Conservation (phyloP, 2,113 vertebrate genomes). For the Opisthocomus hoazin region DNA sequence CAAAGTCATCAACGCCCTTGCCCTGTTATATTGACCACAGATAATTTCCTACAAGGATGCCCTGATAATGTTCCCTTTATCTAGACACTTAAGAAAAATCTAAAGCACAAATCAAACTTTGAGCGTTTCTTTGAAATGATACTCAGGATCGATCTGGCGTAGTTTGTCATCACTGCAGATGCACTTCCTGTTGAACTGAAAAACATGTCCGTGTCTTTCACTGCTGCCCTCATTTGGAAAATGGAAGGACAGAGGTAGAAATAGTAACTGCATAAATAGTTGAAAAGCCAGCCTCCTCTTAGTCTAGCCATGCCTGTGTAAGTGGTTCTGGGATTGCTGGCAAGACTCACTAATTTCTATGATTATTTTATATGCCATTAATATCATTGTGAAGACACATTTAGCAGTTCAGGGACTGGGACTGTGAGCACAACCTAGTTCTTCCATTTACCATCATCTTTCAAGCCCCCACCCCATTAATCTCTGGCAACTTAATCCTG, state of each 20-base stretch:
- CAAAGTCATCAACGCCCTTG: neutral
- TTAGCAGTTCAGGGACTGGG: neutral
- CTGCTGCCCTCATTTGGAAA: neutral
- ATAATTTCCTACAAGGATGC: neutral
- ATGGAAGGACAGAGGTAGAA: neutral
- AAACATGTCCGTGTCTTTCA: neutral
- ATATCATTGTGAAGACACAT: neutral
- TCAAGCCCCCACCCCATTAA: neutral
- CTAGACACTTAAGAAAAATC: neutral
- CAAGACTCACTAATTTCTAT: neutral
- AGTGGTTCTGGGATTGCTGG: neutral
- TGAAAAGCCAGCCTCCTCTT: neutral
- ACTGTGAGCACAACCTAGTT: neutral
- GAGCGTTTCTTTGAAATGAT: neutral
- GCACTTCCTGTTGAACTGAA: neutral
- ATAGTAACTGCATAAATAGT: neutral
- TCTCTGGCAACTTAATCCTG: neutral
- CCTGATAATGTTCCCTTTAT: neutral
- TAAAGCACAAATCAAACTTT: neutral
- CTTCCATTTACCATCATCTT: neutral
- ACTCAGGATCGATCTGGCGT: neutral
- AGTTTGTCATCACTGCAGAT: neutral
- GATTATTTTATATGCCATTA: neutral
- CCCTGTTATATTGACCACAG: neutral
- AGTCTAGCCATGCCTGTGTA: neutral